Base-by-base conservation (phyloP, 1,140 invertebrate species). In the Camponotus pennsylvanicus region DNA sequence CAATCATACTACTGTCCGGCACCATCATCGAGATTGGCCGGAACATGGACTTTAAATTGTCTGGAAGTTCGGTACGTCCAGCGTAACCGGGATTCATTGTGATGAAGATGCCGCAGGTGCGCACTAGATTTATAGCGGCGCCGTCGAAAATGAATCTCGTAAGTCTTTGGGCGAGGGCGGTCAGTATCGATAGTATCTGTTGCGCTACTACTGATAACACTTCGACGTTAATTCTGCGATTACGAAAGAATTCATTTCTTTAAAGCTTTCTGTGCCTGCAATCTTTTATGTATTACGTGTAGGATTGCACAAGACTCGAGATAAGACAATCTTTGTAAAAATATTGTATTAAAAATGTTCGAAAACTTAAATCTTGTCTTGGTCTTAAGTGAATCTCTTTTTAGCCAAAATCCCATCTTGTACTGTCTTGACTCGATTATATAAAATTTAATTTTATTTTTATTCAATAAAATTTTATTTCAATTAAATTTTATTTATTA, bases 1-100 rank as follows among this genome's bases (percentile, higher is more conserved):
- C 98, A 89, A 99, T 99, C 90, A 98, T 97, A 18, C 97, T 96
- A 86, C 97, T 98, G 93, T 99, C 98, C 0, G 98, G 98, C 11
- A 98, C 98, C 96, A 98, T 98, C 98, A 99, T 99, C 1, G 98
- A 97, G 84, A 99, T 98, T n/a, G 98, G 98, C 15, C 98, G 96
- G 94, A 99, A 99, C 97, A 99, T 97, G 0, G 98, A 98, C 94
- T 99, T 99, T 75, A 99, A 95, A 95, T 99, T 99, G 92, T 99
- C 98, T 0, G 98, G 98, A 52, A 99, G 94, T 93, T 98, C 98
- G 1, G 98, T 98, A 88, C 98, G 95, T 0, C 98, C 98, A 52
- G 98, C 98, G 94, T 98, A 98, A 85, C 98, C 97, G 37, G 98
- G 98, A 95, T 98, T 98, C 98, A 99, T 98, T 3, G 98, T 99